Base-by-base conservation (phyloP, 2,797 vertebrate genomes). In the Mastacembelus armatus region DNA sequence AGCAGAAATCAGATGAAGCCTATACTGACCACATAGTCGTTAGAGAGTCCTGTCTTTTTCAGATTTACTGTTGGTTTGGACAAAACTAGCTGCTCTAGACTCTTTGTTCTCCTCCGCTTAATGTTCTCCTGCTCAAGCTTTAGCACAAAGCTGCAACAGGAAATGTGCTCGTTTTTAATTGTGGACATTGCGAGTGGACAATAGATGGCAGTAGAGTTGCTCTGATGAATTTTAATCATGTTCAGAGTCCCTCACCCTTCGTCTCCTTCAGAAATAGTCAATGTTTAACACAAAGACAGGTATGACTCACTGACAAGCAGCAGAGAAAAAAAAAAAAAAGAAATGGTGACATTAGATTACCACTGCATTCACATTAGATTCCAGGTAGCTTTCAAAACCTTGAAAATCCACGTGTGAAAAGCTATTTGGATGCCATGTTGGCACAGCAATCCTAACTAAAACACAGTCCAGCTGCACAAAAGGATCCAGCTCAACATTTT, bases 121-220 rank as follows among this genome's bases (percentile, higher is more conserved):
- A 18, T 67, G 55, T 69, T 52, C 42, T 45, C 33, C 62, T 70
- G 55, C 54, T 58, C 58, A 30, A 36, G n/a, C 62, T 55, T 71
- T 27, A 26, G 15, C 7, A n/a, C 16, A 9, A 43, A 38, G 45
- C 48, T 63, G 16, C 16, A 38, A 10, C 3, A 16, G 42, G 18
- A 29, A 15, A 14, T 39, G 0, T 29, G 19, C 7, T 19, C 39
- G 7, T 18, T 9, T 38, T 15, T 22, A 4, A 57, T 10, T 55
- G 54, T 18, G 18, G 44, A 19, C 39, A 56, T 33, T 3, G 1
- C 5, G 2, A 38, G 42, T 39, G 4, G 36, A 54, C 90, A 86
- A 77, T 52, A 92, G 91, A 75, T 88, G 87, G 88, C 87, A 80
- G 80, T 71, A 87, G 77, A 88, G 86, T 52, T 67, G 21, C 63